A percentile compares a stretch with the other conserved stretches of the same genome.
Evolutionary conservation across 35 echinoderm and acorn worm species (phyloP).

Genomic region (Apostichopus parvimensis): DNA sequence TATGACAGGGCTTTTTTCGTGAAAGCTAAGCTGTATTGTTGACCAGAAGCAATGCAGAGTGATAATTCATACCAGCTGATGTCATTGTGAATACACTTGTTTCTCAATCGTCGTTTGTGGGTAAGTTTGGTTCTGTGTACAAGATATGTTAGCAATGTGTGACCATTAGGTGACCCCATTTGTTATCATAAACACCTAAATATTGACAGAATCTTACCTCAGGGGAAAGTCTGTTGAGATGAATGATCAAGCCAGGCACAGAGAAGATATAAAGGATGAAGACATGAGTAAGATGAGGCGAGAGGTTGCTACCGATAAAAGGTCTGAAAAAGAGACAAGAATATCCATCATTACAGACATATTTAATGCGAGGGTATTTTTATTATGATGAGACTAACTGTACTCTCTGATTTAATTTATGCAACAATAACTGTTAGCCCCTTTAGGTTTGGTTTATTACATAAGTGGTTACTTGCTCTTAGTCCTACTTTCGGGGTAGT

Average conservation of each 20-base stretch:
- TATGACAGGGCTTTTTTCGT: too few relatives aligned
- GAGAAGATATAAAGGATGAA: slow-evolving; percentile 83
- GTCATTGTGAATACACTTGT: neutral
- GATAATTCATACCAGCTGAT: too few relatives aligned
- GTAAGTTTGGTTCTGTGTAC: neutral
- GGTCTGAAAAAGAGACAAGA: slow-evolving; percentile 62
- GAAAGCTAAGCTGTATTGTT: too few relatives aligned
- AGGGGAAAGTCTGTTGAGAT: slow-evolving; percentile 63
- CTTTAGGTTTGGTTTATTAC: too few relatives aligned
- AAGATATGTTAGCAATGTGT: too few relatives aligned
- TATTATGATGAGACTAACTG: neutral
- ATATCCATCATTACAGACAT: too few relatives aligned
- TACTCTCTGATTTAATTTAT: neutral
- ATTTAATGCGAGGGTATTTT: too few relatives aligned
- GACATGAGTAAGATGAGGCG: slow-evolving; percentile 72
- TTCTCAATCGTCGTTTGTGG: neutral
- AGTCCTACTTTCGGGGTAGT: too few relatives aligned
- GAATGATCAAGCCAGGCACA: slow-evolving; percentile 76
- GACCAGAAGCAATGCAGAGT: too few relatives aligned
- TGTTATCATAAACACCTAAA: too few relatives aligned
- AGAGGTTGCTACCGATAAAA: slow-evolving; percentile 74
- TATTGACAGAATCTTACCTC: slow-evolving; percentile 61
- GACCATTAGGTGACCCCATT: neutral
- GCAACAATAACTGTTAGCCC: too few relatives aligned
- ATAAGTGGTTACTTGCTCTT: too few relatives aligned